Evolutionary conservation across 2,797 vertebrate genomes (phyloP), one percentile per base, ranked within the genome.

Genomic region (Argentina silus): DNA sequence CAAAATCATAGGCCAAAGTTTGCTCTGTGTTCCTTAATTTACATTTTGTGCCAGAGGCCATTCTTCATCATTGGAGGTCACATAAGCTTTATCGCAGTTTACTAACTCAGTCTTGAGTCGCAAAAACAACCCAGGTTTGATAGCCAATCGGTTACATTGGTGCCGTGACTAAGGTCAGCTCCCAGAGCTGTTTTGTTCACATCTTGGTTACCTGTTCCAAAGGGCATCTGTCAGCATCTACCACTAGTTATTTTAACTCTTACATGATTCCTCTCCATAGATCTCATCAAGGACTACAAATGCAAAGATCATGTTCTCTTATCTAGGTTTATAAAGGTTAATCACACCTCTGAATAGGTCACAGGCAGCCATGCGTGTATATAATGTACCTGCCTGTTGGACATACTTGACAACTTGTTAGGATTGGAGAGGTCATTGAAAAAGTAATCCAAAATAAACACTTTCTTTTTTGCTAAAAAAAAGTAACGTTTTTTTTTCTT

Each of bases 361-460:
- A 73, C 67, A 67, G 57, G 55, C 76, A 78, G 63, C 65, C 19
- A 61, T 65, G 60, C 7, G 74, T 53, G 57, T 36, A 19, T 82
- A 74, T 0, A 69, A 80, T 74, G 82, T 91, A 93, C 87, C 90
- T 90, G 88, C 76, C 79, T 71, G 84, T 84, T 91, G 90, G 86
- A 60, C 42, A 85, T 75, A 76, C 86, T 90, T 90, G 92, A 93
- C 92, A 93, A 88, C 86, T 93, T 94, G 89, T 93, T 91, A 93
- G 90, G 91, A 91, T 91, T 94, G 93, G 91, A 94, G 81, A 86
- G 81, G 82, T 84, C 88, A 78, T 89, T 88, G 85, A 90, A 91
- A 89, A 92, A 88, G 82, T 78, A 81, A 83, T 94, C 92, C 92
- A 93, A 95, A 95, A 93, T 85, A 94, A 96, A 92, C 77, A 82